Evolutionary conservation across 2,888 invertebrate species (phyloP).

Genomic region (Phlogophora meticulosa): DNA sequence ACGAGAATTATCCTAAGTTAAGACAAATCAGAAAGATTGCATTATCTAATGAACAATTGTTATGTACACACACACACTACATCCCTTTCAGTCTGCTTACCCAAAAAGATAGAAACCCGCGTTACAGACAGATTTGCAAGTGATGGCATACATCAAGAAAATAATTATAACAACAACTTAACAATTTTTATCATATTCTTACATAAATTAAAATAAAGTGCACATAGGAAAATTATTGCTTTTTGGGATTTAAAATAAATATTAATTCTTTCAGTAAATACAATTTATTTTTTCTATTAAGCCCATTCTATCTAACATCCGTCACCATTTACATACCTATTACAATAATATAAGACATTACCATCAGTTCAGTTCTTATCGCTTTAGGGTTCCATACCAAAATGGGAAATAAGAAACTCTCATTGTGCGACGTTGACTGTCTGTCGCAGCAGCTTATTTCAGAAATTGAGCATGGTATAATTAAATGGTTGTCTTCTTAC

Average conservation of each 20-base stretch:
- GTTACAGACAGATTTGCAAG: slow-evolving; percentile 9
- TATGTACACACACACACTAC: slow-evolving; percentile 34
- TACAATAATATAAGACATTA: slow-evolving; percentile 28
- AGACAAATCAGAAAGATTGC: slow-evolving; percentile 32
- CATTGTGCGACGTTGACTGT: too few relatives aligned
- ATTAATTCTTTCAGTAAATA: slow-evolving; percentile 8
- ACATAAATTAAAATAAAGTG: slow-evolving; percentile 5
- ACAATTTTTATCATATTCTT: background rate
- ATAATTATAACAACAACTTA: background rate
- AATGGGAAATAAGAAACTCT: too few relatives aligned
- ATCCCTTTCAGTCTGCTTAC: slow-evolving; percentile 31
- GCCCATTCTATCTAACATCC: slow-evolving; percentile 40
- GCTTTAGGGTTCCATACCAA: background rate
- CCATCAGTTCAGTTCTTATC: slow-evolving; percentile 39
- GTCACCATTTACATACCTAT: slow-evolving; percentile 43
- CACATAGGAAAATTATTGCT: background rate
- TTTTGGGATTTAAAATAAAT: slow-evolving; percentile 33
- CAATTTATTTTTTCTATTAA: slow-evolving; percentile 14
- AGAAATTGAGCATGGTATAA: too few relatives aligned
- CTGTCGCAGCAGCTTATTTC: too few relatives aligned
- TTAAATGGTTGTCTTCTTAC: too few relatives aligned
- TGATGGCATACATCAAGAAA: slow-evolving; percentile 12
- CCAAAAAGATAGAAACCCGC: slow-evolving; percentile 10
- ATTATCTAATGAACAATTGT: slow-evolving; percentile 25
- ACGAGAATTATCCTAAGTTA: slow-evolving; percentile 44